phyloP scores from a whole-genome alignment of 1,140 invertebrate species.

The Drosophila teissieri region DNA sequence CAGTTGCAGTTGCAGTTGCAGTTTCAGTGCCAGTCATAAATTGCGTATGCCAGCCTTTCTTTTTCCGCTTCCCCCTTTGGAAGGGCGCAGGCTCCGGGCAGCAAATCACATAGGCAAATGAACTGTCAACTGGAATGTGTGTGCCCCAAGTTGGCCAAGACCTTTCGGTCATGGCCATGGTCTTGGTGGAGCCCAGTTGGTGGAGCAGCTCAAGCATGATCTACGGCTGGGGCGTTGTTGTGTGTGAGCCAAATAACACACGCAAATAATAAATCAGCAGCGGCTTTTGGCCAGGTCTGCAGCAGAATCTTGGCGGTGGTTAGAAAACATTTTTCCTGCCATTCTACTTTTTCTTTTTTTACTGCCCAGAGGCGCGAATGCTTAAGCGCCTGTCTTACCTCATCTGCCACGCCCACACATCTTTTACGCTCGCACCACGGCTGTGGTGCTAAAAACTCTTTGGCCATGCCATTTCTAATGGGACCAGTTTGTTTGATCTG shows the following conservation, averaged over 20 bases:
- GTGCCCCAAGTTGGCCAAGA: slow-evolving; percentile 27
- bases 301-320: slow-evolving; percentile 13
- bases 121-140: slow-evolving; percentile 79
- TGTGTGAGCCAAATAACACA: slow-evolving; percentile 74
- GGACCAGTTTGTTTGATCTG: slow-evolving; percentile 45
- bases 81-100: slow-evolving; percentile 21
- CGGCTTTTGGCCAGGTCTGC: slow-evolving; percentile 14
- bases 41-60: slow-evolving; percentile 52
- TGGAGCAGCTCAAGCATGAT: slow-evolving; percentile 50
- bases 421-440: slow-evolving; percentile 37
- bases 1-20: slow-evolving; percentile 21
- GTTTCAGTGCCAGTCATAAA: slow-evolving; percentile 55
- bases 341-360: slow-evolving; percentile 36
- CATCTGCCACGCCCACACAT: slow-evolving; percentile 73
- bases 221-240: slow-evolving; percentile 59
- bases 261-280: slow-evolving; percentile 74
- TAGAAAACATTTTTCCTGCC: slow-evolving; percentile 73
- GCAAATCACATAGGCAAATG: slow-evolving; percentile 74
- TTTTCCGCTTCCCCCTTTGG: slow-evolving; percentile 4
- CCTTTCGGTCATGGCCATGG: too few species aligned
- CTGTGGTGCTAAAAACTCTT: slow-evolving; percentile 25
- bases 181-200: slow-evolving; percentile 6
- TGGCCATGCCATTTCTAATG: slow-evolving; percentile 39
- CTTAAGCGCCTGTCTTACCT: slow-evolving; percentile 32
- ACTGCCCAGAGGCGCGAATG: slow-evolving; percentile 46